Evolutionary conservation across 2,797 vertebrate species (phyloP).

Genomic region (Pipistrellus kuhlii): DNA sequence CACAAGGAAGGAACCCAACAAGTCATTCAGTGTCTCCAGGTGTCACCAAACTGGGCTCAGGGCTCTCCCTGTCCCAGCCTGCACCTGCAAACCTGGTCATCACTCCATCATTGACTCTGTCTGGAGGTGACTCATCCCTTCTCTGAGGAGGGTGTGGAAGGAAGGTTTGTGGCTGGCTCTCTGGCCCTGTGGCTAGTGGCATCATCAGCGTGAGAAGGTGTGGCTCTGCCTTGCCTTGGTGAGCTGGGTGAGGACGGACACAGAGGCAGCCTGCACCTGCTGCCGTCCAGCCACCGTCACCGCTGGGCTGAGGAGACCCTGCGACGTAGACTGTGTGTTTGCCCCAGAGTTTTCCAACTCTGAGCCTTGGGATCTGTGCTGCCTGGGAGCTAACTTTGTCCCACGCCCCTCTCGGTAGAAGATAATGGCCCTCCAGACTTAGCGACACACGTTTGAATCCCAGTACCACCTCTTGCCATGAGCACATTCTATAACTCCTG

Average conservation of each 20-base stretch:
- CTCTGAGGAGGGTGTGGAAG: background rate
- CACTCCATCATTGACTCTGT: background rate
- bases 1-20: background rate
- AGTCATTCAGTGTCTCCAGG: background rate
- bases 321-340: background rate
- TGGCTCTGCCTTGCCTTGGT: background rate
- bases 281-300: accelerated
- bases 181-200: background rate
- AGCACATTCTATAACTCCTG: background rate
- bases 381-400: background rate
- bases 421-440: background rate
- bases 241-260: accelerated
- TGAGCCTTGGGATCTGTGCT: background rate
- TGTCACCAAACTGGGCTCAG: background rate
- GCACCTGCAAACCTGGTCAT: background rate
- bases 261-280: background rate
- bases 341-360: background rate
- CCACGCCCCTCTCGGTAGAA: background rate
- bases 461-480: background rate
- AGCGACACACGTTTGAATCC: background rate
- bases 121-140: background rate
- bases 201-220: background rate
- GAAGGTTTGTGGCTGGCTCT: no score
- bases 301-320: accelerated
- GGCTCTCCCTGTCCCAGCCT: no score